A percentile compares a stretch with the other conserved stretches of the same genome.
These are phyloP conservation scores for Charadrius vociferus DNA, from an alignment of 2,113 vertebrate genomes.

Conservation along the genomic window DNA sequence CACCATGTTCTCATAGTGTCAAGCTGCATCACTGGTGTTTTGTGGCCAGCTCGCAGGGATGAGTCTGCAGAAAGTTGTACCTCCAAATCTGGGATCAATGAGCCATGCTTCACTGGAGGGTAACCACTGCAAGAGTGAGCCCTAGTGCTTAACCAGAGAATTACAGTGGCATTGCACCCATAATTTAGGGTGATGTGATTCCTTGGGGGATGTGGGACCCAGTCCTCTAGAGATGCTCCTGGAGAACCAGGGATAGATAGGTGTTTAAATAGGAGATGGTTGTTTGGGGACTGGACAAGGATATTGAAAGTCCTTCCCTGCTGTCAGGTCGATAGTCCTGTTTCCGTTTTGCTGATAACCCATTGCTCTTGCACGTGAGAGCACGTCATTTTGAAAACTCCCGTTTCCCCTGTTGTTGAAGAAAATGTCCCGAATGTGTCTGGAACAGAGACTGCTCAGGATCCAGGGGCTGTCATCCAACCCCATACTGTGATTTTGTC, in stretches of 20 bases:
- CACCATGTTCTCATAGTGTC: fast-evolving
- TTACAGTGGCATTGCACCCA: fast-evolving
- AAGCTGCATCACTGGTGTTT: neutral
- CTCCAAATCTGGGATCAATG: neutral
- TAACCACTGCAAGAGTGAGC: neutral
- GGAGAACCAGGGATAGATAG: neutral
- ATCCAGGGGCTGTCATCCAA: neutral
- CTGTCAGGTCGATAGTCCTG: neutral
- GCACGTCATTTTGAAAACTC: neutral
- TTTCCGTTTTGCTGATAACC: neutral
- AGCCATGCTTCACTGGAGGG: neutral
- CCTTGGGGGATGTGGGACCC: neutral
- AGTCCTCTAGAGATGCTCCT: neutral
- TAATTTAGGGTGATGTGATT: neutral
- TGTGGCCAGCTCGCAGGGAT: neutral
- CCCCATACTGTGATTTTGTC: neutral
- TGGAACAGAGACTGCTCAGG: neutral
- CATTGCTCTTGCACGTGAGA: neutral
- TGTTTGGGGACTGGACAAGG: neutral
- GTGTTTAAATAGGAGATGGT: neutral
- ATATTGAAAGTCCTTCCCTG: neutral
- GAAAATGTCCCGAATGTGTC: neutral
- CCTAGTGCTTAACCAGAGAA: neutral
- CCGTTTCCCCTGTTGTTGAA: neutral
- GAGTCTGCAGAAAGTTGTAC: neutral